Percentiles rank a stretch among this genome's conserved stretches.
Evolutionary conservation across 92 coral and sea anemone species (phyloP).

Genomic region (Palythoa heliodiscus): DNA sequence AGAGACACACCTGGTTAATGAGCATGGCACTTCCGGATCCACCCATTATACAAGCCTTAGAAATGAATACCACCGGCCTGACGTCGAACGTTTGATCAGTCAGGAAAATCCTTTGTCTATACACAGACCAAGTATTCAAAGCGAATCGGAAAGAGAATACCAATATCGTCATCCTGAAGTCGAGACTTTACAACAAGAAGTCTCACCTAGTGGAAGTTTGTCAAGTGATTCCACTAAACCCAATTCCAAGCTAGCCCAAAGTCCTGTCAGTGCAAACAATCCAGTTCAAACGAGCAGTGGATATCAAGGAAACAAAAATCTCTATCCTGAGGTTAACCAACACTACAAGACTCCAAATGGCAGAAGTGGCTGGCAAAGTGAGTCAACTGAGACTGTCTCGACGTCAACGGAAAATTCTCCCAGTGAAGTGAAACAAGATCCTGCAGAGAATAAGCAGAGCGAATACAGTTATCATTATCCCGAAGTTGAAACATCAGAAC

Average conservation of each 20-base stretch:
- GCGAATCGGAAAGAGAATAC: background rate
- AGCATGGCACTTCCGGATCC: background rate
- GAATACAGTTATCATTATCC: slow-evolving; percentile 12
- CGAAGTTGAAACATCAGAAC: background rate
- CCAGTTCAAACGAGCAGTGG: background rate
- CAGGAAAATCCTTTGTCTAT: background rate
- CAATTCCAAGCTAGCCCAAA: background rate
- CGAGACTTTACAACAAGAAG: slow-evolving; percentile 2
- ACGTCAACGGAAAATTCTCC: background rate
- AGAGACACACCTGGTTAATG: background rate
- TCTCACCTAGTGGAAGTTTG: background rate
- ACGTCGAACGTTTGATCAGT: background rate
- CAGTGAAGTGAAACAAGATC: background rate
- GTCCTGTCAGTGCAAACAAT: background rate
- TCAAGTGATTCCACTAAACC: slow-evolving; percentile 13
- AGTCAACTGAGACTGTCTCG: background rate
- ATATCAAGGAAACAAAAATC: background rate
- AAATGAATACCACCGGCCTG: background rate
- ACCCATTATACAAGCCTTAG: background rate
- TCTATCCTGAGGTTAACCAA: background rate
- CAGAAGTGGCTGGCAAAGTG: slow-evolving; percentile 5
- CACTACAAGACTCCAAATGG: background rate
- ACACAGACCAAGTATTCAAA: background rate
- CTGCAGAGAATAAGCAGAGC: background rate
- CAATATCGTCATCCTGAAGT: slow-evolving; percentile 25